Base-by-base conservation (phyloP, 2,113 vertebrate species). In the Clarias macrocephalus region DNA sequence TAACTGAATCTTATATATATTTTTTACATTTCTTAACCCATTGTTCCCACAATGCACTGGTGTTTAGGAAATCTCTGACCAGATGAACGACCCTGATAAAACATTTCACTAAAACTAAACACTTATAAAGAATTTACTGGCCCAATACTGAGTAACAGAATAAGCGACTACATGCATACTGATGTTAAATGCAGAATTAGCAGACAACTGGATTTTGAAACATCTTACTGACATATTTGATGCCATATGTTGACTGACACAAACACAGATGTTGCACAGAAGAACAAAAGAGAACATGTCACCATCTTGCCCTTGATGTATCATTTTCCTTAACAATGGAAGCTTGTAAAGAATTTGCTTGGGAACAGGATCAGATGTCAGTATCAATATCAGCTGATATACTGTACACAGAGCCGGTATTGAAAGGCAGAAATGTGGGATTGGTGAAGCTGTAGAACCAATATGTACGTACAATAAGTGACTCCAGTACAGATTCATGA, bases 401-500 rank as follows among this genome's bases (percentile, higher is more conserved):
- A 37, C 33, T 37, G 33, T 48, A 48, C 48, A 48, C 48, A 48
- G 48, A 48, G 48, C 48, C 48, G 48, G 57, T 3, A 28, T 77
- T n/a, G 75, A 56, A 56, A 77, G 56, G 56, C 28, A 25, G 25
- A 56, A 56, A 18, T 77, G 52, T 56, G 25, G 2, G 52, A 56
- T 77, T 56, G 25, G 13, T 37, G 30, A 81, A 37, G n/a, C 30
- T 62, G 30, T 81, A 15, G 57, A 62, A 25, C 30, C 79, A 25
- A n/a, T 23, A 81, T 37, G 57, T 37, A 81, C 11, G 13, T 65
- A 66, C 83, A 80, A 73, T 57, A 18, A 79, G 54, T 72, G 65
- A 75, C 48, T 82, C 77, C 5, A 48, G 77, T 57, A 77, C 30
- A 48, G 70, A 59, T 87, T 83, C 28, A 80, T 80, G 18, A 72